These are phyloP conservation scores for Sebastolobus altivelis DNA, from an alignment of 2,797 vertebrate genomes.

Conservation along the genomic window DNA sequence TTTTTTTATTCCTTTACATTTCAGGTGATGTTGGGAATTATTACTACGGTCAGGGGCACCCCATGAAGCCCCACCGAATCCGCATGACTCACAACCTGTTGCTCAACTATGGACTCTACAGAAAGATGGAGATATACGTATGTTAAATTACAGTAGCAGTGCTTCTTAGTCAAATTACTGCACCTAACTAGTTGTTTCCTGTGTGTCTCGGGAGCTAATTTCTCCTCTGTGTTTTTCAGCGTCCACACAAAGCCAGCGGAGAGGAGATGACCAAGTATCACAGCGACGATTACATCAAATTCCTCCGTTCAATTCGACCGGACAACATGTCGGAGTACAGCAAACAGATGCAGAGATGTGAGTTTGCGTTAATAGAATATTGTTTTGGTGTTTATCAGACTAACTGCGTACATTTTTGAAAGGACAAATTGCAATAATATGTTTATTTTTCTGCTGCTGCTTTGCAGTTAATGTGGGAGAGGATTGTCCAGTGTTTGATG, in stretches of 20 bases:
- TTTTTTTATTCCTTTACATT: conserved; percentile 7
- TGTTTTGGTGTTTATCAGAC: background rate
- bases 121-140: conserved; percentile 99
- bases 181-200: too few relatives aligned
- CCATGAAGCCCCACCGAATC: conserved; percentile 97
- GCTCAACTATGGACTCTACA: conserved; percentile 97
- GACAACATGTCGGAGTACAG: conserved; percentile 99
- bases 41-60: conserved; percentile 96
- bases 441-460: background rate
- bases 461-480: conserved; percentile 96
- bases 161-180: background rate
- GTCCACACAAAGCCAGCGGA: conserved; percentile 96
- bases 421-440: rapidly evolving
- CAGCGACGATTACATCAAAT: conserved; percentile 99
- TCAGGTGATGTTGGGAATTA: conserved; percentile 97
- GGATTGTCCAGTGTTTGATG: conserved; percentile 98
- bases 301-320: conserved; percentile 96
- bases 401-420: too few relatives aligned
- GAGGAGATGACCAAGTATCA: conserved; percentile 99
- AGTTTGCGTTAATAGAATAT: conserved; percentile 56
- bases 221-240: conserved; percentile 79
- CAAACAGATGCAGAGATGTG: conserved; percentile 99
- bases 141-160: conserved; percentile 59
- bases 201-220: background rate
- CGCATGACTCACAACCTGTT: conserved; percentile 98